Conservation (phyloP, 2,113 vertebrate genomes). For the Macaca mulatta region DNA sequence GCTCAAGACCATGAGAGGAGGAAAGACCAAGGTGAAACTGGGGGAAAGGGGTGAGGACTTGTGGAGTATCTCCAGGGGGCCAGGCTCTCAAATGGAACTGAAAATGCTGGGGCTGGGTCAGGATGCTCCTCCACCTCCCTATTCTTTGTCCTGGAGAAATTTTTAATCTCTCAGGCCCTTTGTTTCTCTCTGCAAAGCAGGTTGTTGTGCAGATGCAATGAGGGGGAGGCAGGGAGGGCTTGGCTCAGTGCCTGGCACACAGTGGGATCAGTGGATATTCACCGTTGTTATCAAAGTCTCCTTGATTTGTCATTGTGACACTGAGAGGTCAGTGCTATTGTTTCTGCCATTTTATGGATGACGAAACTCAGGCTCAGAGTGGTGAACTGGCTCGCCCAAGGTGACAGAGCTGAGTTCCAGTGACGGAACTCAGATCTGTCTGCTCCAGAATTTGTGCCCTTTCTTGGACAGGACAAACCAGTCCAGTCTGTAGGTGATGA, state of each 20-base stretch:
- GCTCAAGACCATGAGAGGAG: not conserved
- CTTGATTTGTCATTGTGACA: not conserved
- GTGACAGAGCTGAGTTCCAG: not conserved
- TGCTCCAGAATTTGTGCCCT: not conserved
- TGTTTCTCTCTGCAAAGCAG: not conserved
- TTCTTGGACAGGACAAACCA: not conserved
- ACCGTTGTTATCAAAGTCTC: not conserved
- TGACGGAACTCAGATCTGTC: not conserved
- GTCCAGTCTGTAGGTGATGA: not conserved
- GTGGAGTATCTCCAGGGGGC: fast-evolving
- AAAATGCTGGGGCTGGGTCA: not conserved
- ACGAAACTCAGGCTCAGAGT: not conserved
- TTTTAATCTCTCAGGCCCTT: not conserved
- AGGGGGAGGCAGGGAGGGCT: not conserved
- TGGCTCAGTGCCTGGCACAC: not conserved
- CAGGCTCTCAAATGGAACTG: not conserved
- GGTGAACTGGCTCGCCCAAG: not conserved
- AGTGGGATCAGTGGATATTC: not conserved
- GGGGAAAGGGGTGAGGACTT: fast-evolving
- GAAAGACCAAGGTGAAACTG: not conserved
- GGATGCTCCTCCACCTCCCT: not conserved
- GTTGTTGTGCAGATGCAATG: not conserved
- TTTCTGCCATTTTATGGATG: not conserved
- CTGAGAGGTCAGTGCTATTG: not conserved
- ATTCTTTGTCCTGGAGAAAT: not conserved